These are phyloP conservation scores for Acipenser transmontanus DNA, from an alignment of 2,797 vertebrate species.

Conservation along the genomic window DNA sequence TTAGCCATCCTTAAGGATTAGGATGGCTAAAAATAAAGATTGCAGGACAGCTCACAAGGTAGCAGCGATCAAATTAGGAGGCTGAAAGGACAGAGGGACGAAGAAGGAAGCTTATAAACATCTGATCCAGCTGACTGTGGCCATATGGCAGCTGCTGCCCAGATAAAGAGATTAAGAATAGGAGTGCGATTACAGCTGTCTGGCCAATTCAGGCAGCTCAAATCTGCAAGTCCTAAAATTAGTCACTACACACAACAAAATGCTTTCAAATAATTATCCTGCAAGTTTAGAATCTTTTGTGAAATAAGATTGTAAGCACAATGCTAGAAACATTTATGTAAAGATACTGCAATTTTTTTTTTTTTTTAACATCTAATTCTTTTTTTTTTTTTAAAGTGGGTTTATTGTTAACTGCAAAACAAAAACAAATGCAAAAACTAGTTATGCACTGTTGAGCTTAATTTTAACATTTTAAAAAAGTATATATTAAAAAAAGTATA, in stretches of 20 bases:
- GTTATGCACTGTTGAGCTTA: too few relatives aligned
- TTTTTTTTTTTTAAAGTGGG: too few relatives aligned
- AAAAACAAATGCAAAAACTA: too few relatives aligned
- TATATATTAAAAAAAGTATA: too few relatives aligned
- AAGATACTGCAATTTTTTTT: neutral
- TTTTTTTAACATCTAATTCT: too few relatives aligned
- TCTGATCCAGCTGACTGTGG: slow-evolving; percentile 99
- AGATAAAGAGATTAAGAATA: slow-evolving; percentile 99
- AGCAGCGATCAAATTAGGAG: slow-evolving; percentile 91
- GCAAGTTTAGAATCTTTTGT: slow-evolving; percentile 22
- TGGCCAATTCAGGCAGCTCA: slow-evolving; percentile 99
- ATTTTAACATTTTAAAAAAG: too few relatives aligned
- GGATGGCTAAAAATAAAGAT: slow-evolving; percentile 99
- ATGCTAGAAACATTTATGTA: slow-evolving; percentile 6
- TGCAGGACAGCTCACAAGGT: slow-evolving; percentile 87
- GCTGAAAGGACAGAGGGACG: slow-evolving; percentile 84
- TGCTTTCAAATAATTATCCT: slow-evolving; percentile 47
- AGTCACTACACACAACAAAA: slow-evolving; percentile 74
- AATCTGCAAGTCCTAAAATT: slow-evolving; percentile 99
- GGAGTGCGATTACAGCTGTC: slow-evolving; percentile 99
- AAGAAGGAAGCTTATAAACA: slow-evolving; percentile 99
- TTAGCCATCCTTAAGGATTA: slow-evolving; percentile 98
- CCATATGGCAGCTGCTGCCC: slow-evolving; percentile 99
- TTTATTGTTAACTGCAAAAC: too few relatives aligned
- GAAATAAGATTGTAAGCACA: slow-evolving; percentile 16